Evolutionary conservation across 2,888 invertebrate species (phyloP).

Genomic region (Orgyia antiqua): DNA sequence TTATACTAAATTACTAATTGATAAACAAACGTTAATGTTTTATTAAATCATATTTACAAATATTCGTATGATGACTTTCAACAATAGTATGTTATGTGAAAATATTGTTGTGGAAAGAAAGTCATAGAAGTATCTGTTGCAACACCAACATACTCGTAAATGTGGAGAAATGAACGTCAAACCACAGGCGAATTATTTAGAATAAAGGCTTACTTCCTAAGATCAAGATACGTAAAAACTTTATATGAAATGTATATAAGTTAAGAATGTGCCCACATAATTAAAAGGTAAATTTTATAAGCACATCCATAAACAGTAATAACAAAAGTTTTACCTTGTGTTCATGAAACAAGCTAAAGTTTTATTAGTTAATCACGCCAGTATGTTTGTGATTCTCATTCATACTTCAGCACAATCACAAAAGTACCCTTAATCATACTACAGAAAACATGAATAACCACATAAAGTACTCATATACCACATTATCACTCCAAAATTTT

Average conservation of each 20-base stretch:
- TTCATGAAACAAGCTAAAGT: constrained; percentile 45
- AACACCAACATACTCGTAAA: constrained; percentile 12
- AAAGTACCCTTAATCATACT: too few relatives aligned
- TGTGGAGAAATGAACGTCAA: constrained; percentile 12
- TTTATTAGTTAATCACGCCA: constrained; percentile 53
- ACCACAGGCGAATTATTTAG: constrained; percentile 24
- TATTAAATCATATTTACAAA: too few relatives aligned
- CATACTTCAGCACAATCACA: too few relatives aligned
- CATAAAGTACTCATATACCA: too few relatives aligned
- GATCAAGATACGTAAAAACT: constrained; percentile 30
- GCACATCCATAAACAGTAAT: constrained; percentile 48
- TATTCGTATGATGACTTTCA: background rate
- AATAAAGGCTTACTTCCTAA: constrained; percentile 18
- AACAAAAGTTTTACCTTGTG: constrained; percentile 51
- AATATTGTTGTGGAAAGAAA: constrained; percentile 11
- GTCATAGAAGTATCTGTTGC: constrained; percentile 16
- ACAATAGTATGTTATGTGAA: background rate
- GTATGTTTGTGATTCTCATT: too few relatives aligned
- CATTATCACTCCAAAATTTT: too few relatives aligned
- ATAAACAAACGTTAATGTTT: too few relatives aligned
- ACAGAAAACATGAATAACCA: too few relatives aligned
- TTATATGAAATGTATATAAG: constrained; percentile 27
- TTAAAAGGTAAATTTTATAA: constrained; percentile 49
- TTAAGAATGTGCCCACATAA: constrained; percentile 42
- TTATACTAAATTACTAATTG: background rate